Evolutionary conservation across 2,888 invertebrate species (phyloP).

Genomic region (Apodemia zela): DNA sequence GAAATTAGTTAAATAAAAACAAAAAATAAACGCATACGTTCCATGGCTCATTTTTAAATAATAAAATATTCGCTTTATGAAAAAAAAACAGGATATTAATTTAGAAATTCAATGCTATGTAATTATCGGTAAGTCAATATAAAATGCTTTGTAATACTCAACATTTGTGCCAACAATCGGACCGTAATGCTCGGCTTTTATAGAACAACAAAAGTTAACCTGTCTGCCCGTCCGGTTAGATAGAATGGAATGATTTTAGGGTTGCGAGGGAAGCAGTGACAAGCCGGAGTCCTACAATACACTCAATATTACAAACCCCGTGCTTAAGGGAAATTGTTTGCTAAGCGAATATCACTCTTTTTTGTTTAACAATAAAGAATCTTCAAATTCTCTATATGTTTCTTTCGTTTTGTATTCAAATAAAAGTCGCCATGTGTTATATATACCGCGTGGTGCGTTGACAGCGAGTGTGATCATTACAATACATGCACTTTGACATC

Average conservation of each 20-base stretch:
- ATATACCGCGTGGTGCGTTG: conserved; percentile 52
- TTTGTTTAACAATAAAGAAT: conserved; percentile 20
- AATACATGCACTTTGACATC: conserved; percentile 56
- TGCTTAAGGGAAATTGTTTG: conserved; percentile 15
- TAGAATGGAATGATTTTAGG: conserved; percentile 75
- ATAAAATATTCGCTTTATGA: too few species aligned
- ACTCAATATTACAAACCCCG: conserved; percentile 36
- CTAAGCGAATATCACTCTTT: conserved; percentile 24
- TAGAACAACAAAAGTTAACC: conserved; percentile 77
- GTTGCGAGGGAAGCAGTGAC: conserved; percentile 78
- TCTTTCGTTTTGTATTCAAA: conserved; percentile 37
- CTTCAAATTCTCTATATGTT: background rate
- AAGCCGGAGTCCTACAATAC: conserved; percentile 67
- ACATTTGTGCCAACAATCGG: conserved; percentile 78
- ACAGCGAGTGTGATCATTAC: conserved; percentile 65
- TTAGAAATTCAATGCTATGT: conserved; percentile 50
- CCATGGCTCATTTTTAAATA: too few species aligned
- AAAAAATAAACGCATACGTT: too few species aligned
- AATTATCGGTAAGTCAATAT: conserved; percentile 55
- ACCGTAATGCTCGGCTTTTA: conserved; percentile 74
- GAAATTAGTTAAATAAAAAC: too few species aligned
- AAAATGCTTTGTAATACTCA: conserved; percentile 71
- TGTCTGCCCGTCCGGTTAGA: conserved; percentile 67
- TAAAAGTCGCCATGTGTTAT: conserved; percentile 64
- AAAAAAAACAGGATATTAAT: conserved; percentile 38